Evolutionary conservation across 2,113 vertebrate genomes (phyloP), one percentile per base, ranked within the genome.

Genomic region (Gopherus flavomarginatus): DNA sequence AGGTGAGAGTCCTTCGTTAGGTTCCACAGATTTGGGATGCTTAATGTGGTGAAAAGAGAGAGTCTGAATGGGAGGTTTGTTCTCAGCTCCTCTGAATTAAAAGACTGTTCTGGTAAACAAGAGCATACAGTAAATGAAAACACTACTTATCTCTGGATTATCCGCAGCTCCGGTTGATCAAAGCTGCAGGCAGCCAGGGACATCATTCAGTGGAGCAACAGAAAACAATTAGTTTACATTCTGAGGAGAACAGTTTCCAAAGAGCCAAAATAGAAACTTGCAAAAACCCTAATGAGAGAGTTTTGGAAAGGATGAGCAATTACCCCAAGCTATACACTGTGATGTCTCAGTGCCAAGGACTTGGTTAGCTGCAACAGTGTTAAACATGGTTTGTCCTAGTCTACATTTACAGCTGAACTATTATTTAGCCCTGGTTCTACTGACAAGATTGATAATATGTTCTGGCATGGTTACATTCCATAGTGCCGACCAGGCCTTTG

Each of bases 71-170:
- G 42, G 31, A 69, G 69, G 11, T 88, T 90, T 95, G 81, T 93
- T 86, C 93, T 78, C 78, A 0, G 0, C 22, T 85, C 44, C 62
- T 65, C 69, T 65, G 69, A 24, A 78, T 12, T 3, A 83, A 38
- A 53, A 75, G 22, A 24, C 1, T 0, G 27, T 79, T 81, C 88
- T 0, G 0, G 38, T 35, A 44, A 50, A 11, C n/a, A 47, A 82
- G 62, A 35, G 6, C 10, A 19, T 1, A 52, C 44, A 31, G 24
- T 42, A 75, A 80, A 87, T 26, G 77, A 49, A 83, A 26, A n/a
- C 7, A 0, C 1, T 1, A 50, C 14, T 85, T 85, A 38, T 54
- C 80, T 16, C 1, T 7, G 65, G 57, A 24, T 83, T 92, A 44
- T 59, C 81, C 59, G 21, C 87, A 86, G 86, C 26, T 86, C 53